Evolutionary conservation across 1,140 invertebrate species (phyloP).

Genomic region (Drosophila lacertosa): DNA sequence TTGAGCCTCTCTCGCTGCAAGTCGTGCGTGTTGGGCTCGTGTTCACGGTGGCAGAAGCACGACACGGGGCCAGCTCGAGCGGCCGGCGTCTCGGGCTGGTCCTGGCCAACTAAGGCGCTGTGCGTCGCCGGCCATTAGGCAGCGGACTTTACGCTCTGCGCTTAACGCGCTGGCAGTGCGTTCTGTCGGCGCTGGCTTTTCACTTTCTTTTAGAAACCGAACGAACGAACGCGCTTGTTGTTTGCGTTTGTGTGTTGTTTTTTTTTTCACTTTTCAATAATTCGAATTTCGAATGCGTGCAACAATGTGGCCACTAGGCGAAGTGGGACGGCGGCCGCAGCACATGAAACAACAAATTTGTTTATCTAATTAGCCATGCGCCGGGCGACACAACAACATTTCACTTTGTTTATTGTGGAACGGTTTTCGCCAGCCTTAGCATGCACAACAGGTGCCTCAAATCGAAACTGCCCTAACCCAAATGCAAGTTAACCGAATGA

Average conservation of each 20-base stretch:
- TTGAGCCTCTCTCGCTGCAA: not conserved
- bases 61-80: slow-evolving; percentile 11
- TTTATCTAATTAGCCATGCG: slow-evolving; percentile 80
- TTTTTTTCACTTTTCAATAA: slow-evolving; percentile 77
- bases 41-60: not conserved
- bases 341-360: slow-evolving; percentile 54
- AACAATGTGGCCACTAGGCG: slow-evolving; percentile 58
- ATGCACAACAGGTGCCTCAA: slow-evolving; percentile 60
- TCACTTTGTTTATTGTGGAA: slow-evolving; percentile 28
- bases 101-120: slow-evolving; percentile 73
- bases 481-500: slow-evolving; percentile 66
- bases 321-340: slow-evolving; percentile 7
- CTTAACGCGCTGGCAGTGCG: slow-evolving; percentile 37
- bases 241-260: slow-evolving; percentile 5
- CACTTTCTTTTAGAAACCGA: slow-evolving; percentile 81
- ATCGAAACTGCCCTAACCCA: slow-evolving; percentile 73
- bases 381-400: slow-evolving; percentile 58
- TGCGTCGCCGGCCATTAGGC: slow-evolving; percentile 58
- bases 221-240: slow-evolving; percentile 33
- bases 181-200: slow-evolving; percentile 73
- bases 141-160: slow-evolving; percentile 66
- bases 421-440: slow-evolving; percentile 68
- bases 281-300: slow-evolving; percentile 75
- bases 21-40: slow-evolving; percentile 1
- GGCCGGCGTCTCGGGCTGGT: slow-evolving; percentile 47